These are phyloP conservation scores for Philypnodon macrostomus DNA, from an alignment of 2,797 vertebrate genomes.

Conservation along the genomic window DNA sequence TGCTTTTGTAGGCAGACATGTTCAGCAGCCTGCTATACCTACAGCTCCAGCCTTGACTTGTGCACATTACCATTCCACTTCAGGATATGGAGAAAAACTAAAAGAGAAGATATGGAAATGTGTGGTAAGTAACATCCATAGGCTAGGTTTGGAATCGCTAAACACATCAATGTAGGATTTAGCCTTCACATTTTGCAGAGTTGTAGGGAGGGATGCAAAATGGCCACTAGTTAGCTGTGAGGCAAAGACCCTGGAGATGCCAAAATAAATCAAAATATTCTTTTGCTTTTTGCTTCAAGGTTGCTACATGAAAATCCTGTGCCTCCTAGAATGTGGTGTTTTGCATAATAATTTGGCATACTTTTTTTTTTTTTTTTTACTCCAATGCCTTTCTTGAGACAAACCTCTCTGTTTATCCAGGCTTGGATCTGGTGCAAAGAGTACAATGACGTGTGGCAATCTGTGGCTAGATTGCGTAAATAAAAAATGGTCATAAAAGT, in stretches of 20 bases:
- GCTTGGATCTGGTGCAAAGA: too few species aligned
- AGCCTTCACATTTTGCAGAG: slow-evolving; percentile 31
- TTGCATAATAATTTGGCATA: too few species aligned
- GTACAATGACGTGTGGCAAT: too few species aligned
- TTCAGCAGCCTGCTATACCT: slow-evolving; percentile 40
- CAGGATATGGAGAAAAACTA: slow-evolving; percentile 47
- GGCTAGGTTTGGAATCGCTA: slow-evolving; percentile 38
- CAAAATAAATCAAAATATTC: slow-evolving; percentile 37
- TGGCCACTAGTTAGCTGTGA: slow-evolving; percentile 28
- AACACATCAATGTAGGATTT: slow-evolving; percentile 27
- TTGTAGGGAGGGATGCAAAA: slow-evolving; percentile 29
- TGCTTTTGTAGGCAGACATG: slow-evolving; percentile 37
- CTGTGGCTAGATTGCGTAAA: too few species aligned
- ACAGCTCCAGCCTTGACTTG: slow-evolving; percentile 39
- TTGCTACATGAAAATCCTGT: too few species aligned
- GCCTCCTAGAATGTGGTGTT: too few species aligned
- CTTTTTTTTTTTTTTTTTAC: too few species aligned
- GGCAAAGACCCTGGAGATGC: slow-evolving; percentile 30
- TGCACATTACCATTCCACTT: slow-evolving; percentile 48
- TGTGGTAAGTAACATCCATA: slow-evolving; percentile 41
- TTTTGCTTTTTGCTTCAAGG: too few species aligned
- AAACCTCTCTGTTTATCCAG: too few species aligned
- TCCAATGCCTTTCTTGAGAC: too few species aligned
- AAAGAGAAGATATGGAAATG: slow-evolving; percentile 57
- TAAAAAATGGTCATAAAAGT: too few species aligned